Percentiles rank a stretch among this genome's conserved stretches.
Evolutionary conservation across 1,140 invertebrate species (phyloP).

Genomic region (Pemphigus obesinymphae): DNA sequence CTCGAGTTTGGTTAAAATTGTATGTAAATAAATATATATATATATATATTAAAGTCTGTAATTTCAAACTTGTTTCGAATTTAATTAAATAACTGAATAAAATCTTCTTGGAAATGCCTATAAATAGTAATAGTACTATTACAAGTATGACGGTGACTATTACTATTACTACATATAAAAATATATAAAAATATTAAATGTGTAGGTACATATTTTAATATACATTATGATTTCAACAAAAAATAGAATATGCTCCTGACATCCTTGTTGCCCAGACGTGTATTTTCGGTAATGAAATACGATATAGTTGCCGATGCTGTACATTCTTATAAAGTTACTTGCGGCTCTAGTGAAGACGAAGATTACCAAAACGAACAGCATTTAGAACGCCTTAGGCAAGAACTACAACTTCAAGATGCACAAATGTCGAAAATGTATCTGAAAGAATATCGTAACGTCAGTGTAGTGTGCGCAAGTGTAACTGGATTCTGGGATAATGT

Average conservation of each 20-base stretch:
- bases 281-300: slow-evolving; percentile 11
- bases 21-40: too few species aligned
- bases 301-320: background rate
- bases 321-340: background rate
- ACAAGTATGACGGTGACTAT: too few species aligned
- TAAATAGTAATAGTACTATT: too few species aligned
- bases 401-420: background rate
- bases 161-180: too few species aligned
- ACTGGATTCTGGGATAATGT: slow-evolving; percentile 91
- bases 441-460: slow-evolving; percentile 51
- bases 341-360: background rate
- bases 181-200: too few species aligned
- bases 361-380: background rate
- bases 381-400: background rate
- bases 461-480: slow-evolving; percentile 92
- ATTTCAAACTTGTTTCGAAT: too few species aligned
- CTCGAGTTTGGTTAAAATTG: too few species aligned
- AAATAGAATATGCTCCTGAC: slow-evolving; percentile 4
- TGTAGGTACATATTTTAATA: too few species aligned
- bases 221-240: background rate
- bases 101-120: too few species aligned
- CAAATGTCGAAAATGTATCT: background rate
- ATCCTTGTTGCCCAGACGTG: background rate
- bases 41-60: too few species aligned
- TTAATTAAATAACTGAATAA: too few species aligned